Base-by-base conservation (phyloP, 1,140 invertebrate genomes). In the Drosophila varians region DNA sequence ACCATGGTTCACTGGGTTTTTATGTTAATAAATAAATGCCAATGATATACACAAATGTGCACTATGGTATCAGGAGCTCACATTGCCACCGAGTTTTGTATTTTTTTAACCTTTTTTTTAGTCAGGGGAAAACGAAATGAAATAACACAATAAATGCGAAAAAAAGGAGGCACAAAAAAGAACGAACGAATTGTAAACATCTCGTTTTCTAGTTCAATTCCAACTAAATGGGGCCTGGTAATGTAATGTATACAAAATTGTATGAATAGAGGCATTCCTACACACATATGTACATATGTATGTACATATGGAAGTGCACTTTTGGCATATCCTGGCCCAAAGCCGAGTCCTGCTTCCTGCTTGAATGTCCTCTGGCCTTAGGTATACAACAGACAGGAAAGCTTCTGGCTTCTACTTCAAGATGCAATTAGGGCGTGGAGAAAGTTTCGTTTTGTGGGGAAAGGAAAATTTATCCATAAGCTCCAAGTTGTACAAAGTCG, bases 191-290 rank as follows among this genome's bases (percentile, higher is more conserved):
- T 69, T 79, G 79, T 74, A 84, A 84, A 76, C 72, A 87, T 80
- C 75, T 83, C 68, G 82, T 77, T 84, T 84, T 86, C 80, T 84
- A 84, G 80, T 84, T 84, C 80, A 84, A 84, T 84, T 84, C 82
- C 76, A 79, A 76, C 80, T 86, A 80, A 84, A 84, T 79, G 76
- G 61, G 61, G 73, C 77, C 71, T 84, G 80, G 80, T 76, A 76
- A 84, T 79, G 79, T 69, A 84, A 84, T 86, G 80, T 77, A 80
- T 84, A 84, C 74, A 72, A 52, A 79, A 56, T 54, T 72, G 34
- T 64, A 76, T 60, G 38, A 53, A 78, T 52, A 47, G 38, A 55
- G 7, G 8, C 18, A 48, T 12, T 6, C 4, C 12, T 14, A 5
- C 25, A 34, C 26, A 14, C 31, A 11, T 43, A 54, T 23, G 21